phyloP scores from a whole-genome alignment of 1,140 invertebrate genomes.

The Harpegnathos saltator region DNA sequence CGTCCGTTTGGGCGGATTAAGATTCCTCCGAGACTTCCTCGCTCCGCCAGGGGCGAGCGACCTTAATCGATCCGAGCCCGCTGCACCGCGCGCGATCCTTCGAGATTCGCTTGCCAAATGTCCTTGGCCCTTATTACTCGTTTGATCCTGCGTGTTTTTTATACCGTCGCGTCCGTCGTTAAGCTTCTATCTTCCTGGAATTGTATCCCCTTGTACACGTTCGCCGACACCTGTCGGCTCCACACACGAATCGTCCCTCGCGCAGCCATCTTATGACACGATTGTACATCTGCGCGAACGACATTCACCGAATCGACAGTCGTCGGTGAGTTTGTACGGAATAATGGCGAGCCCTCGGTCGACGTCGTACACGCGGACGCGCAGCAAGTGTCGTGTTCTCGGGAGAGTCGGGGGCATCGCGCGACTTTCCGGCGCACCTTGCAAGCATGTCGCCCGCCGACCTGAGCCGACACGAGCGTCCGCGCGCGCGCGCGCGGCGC shows the following conservation, averaged over 20 bases:
- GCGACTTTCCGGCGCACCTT: not conserved
- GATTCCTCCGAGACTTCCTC: slow-evolving; percentile 55
- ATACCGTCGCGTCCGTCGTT: slow-evolving; percentile 39
- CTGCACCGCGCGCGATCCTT: slow-evolving; percentile 25
- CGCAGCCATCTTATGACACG: too few species aligned
- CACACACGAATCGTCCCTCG: too few species aligned
- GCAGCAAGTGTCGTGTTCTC: not conserved
- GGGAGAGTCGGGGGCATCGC: not conserved
- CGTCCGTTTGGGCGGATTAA: slow-evolving; percentile 60
- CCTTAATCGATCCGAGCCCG: slow-evolving; percentile 65
- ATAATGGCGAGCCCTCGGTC: too few species aligned
- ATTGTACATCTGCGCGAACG: too few species aligned
- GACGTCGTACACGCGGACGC: not conserved
- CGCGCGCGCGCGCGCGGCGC: not conserved
- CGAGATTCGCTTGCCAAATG: not conserved
- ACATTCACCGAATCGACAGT: too few species aligned
- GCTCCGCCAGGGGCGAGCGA: slow-evolving; percentile 34
- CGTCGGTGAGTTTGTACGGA: too few species aligned
- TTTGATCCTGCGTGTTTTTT: slow-evolving; percentile 58
- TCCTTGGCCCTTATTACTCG: slow-evolving; percentile 22
- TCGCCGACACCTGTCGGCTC: too few species aligned
- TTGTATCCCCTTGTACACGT: too few species aligned
- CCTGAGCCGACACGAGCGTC: not conserved
- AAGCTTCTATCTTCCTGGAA: slow-evolving; percentile 61
- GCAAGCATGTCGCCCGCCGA: not conserved